Conservation (phyloP, 2,888 invertebrate genomes). For the Ophion ellenae region DNA sequence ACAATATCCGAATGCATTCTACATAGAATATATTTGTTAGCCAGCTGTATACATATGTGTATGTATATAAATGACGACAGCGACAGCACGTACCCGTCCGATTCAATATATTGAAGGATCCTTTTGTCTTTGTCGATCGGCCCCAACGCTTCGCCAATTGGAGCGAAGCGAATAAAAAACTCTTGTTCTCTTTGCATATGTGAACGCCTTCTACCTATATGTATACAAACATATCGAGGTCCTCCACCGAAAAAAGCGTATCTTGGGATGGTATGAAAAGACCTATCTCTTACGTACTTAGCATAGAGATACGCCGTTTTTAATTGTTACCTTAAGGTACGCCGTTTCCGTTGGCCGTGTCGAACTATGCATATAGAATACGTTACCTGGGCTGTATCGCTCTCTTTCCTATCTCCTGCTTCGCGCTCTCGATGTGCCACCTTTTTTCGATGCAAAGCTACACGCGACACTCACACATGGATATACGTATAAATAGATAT, state of each 20-base stretch:
- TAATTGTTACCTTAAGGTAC: not conserved
- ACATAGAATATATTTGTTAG: too few relatives aligned
- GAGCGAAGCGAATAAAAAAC: conserved; percentile 63
- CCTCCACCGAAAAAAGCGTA: not conserved
- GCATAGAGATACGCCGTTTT: not conserved
- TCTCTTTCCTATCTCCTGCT: conserved; percentile 16
- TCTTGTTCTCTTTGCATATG: conserved; percentile 43
- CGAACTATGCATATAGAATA: not conserved
- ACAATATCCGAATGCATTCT: too few relatives aligned
- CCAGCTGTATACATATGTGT: too few relatives aligned
- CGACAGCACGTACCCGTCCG: conserved; percentile 19
- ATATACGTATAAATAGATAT: not conserved
- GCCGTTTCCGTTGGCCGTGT: not conserved
- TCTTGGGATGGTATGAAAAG: not conserved
- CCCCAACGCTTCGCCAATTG: conserved; percentile 52
- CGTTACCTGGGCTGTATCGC: not conserved
- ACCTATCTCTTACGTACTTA: not conserved
- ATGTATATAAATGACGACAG: conserved; percentile 20
- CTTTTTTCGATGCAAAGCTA: conserved; percentile 13
- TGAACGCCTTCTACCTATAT: conserved; percentile 3
- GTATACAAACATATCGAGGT: conserved; percentile 1
- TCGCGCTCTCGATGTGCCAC: conserved; percentile 5
- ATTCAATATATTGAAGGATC: conserved; percentile 53
- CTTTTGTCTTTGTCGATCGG: conserved; percentile 51
- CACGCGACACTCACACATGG: not conserved